Evolutionary conservation across 2,888 invertebrate species (phyloP), one percentile per base, ranked within the genome.

Genomic region (Metopia argyrocephala): DNA sequence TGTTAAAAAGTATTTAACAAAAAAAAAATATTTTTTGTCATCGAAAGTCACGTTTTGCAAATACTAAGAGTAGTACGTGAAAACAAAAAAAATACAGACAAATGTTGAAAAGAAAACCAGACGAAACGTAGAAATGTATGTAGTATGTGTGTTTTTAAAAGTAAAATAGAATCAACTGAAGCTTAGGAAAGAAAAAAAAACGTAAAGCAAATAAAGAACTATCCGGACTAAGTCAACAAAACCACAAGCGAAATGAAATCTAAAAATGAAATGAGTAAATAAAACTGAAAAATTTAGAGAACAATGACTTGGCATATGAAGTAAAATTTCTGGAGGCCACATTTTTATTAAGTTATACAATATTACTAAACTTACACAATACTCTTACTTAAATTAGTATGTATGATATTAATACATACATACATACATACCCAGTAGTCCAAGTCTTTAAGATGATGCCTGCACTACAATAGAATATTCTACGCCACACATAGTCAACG

Each of bases 31-130:
- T 38, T 31, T 46, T 48, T 48, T 70, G 81, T 78, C 78, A 61
- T 61, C 52, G 66, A 50, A 78, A 81, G 81, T 81, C 81, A 81
- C 81, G 81, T 81, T 81, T 78, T 23, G 69, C 65, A 78, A 78
- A 78, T 70, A 78, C 12, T 9, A 75, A 62, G 38, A 57, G 31
- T 12, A 50, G 45, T 25, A 50, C 9, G n/a, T 18, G 45, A 45
- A 71, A 38, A 50, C 15, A 46, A 38, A 18, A 12, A 50, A 74
- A 45, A 52, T 12, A 52, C 6, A 46, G 18, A 21, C 31, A 46
- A 52, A 52, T 12, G 45, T 31, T 64, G 38, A 71, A 52, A 64
- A 76, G 52, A 64, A 81, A 80, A 71, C 31, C 71, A 62, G 62
- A 68, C 31, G 71, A 57, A 69, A 52, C 56, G 5, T 48, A 56